Conservation (phyloP, 2,888 invertebrate genomes). For the Hedya salicella region DNA sequence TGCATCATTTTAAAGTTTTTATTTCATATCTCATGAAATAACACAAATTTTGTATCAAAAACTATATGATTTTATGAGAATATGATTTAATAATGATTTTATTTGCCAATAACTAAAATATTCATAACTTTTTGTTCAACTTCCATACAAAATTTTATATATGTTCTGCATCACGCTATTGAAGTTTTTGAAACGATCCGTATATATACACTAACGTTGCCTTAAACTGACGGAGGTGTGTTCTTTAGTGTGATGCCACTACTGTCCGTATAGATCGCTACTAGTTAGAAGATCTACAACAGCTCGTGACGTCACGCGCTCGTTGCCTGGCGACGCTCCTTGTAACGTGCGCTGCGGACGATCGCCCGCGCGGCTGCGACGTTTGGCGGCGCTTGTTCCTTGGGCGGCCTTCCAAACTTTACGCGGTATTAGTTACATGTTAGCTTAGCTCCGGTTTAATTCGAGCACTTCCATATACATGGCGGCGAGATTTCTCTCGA, state of each 20-base stretch:
- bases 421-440: constrained; percentile 84
- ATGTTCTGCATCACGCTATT: constrained; percentile 64
- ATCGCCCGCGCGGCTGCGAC: constrained; percentile 88
- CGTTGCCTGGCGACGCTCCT: constrained; percentile 81
- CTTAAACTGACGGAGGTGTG: constrained; percentile 77
- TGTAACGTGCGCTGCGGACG: constrained; percentile 85
- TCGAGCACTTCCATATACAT: constrained; percentile 87
- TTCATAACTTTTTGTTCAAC: neutral
- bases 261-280: constrained; percentile 86
- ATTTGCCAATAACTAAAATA: too few relatives aligned
- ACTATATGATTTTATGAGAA: neutral
- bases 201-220: constrained; percentile 54
- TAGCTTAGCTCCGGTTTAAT: constrained; percentile 89
- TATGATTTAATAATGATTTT: neutral
- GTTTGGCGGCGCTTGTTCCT: constrained; percentile 83
- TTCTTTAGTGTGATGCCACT: constrained; percentile 89
- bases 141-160: constrained; percentile 36
- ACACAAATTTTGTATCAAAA: too few relatives aligned
- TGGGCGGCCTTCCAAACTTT: constrained; percentile 79
- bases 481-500: constrained; percentile 85
- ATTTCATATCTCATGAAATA: neutral
- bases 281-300: constrained; percentile 86
- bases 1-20: neutral
- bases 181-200: constrained; percentile 53
- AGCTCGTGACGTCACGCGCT: constrained; percentile 88